Evolutionary conservation across 2,888 invertebrate species (phyloP).

Genomic region (Tricholauxania praeusta): DNA sequence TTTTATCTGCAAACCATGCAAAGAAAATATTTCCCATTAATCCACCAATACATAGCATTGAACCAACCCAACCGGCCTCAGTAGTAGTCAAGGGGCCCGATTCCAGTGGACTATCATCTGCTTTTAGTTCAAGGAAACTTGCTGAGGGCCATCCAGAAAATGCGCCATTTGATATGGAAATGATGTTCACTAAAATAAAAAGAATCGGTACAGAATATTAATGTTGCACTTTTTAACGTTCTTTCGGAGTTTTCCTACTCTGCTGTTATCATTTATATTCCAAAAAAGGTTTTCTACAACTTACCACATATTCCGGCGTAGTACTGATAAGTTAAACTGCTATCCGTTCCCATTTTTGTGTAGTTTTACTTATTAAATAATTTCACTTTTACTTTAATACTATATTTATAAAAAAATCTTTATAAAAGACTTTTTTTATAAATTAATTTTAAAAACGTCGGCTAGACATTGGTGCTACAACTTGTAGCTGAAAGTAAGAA

Average conservation of each 20-base stretch:
- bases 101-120: conserved; percentile 56
- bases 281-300: conserved; percentile 40
- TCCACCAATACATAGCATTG: conserved; percentile 62
- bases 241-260: background rate
- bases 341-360: conserved; percentile 14
- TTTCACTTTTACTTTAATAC: background rate
- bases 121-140: conserved; percentile 59
- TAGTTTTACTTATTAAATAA: background rate
- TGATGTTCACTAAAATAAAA: conserved; percentile 55
- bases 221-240: background rate
- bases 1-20: conserved; percentile 61
- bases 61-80: conserved; percentile 65
- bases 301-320: conserved; percentile 61
- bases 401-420: no score
- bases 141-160: conserved; percentile 65
- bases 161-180: conserved; percentile 61
- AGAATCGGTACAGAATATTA: background rate
- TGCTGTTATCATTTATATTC: background rate
- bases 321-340: conserved; percentile 53
- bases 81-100: conserved; percentile 57
- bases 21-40: conserved; percentile 60
- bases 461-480: no score
- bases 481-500: no score
- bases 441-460: no score
- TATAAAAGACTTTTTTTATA: no score